These are phyloP conservation scores for Meloe dianella DNA, from an alignment of 2,888 invertebrate genomes.

Conservation along the genomic window DNA sequence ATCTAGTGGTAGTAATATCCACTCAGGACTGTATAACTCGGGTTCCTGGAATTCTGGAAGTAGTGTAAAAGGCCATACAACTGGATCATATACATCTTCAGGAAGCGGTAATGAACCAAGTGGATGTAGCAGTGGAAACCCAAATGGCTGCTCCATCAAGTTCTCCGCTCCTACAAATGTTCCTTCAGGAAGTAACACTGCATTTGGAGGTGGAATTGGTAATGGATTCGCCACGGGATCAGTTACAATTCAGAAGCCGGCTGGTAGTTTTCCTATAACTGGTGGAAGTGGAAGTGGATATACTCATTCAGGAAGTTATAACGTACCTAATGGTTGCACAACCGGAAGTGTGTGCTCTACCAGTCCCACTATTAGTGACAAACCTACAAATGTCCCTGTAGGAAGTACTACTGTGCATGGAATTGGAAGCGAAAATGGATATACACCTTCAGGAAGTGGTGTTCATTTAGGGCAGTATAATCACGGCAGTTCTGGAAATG, in stretches of 20 bases:
- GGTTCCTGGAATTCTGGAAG: not conserved
- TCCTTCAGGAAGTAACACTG: not conserved
- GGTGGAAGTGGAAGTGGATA: not conserved
- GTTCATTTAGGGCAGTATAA: not conserved
- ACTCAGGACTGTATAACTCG: not conserved
- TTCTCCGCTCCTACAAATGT: not conserved
- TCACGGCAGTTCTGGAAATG: conserved; percentile 10
- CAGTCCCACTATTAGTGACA: conserved; percentile 14
- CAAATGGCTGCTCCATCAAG: not conserved
- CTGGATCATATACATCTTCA: not conserved
- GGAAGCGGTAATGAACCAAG: not conserved
- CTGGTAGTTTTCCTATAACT: not conserved
- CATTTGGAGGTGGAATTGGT: conserved; percentile 7
- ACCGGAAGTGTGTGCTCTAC: conserved; percentile 14
- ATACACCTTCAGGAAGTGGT: not conserved
- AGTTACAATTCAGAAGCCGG: conserved; percentile 15
- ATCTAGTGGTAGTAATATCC: not conserved
- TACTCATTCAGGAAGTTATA: not conserved
- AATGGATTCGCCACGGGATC: conserved; percentile 21
- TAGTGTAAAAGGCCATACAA: not conserved
- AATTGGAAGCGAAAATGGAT: not conserved
- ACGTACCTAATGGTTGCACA: not conserved
- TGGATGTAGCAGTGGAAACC: not conserved
- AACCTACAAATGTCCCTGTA: conserved; percentile 15
- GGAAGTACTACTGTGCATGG: too few relatives aligned